These are phyloP conservation scores for Laticauda laticaudata DNA, from an alignment of 2,113 vertebrate genomes.

Conservation along the genomic window DNA sequence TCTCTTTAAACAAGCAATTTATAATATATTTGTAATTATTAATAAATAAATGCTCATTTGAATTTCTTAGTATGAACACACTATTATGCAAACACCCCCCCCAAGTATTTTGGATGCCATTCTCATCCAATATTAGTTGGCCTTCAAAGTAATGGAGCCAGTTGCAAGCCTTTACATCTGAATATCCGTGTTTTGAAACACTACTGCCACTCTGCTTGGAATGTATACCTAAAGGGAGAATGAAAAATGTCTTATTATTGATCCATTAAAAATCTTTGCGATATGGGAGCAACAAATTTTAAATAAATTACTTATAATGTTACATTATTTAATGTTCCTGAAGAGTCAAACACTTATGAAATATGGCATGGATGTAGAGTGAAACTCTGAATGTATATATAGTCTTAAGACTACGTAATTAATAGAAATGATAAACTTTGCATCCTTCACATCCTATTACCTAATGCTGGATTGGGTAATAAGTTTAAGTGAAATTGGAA, in stretches of 20 bases:
- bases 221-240: slow-evolving; percentile 74
- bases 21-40: slow-evolving; percentile 54
- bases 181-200: slow-evolving; percentile 71
- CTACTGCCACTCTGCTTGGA: slow-evolving; percentile 78
- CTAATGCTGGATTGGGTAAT: not conserved
- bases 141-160: slow-evolving; percentile 18
- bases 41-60: slow-evolving; percentile 53
- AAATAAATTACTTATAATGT: not conserved
- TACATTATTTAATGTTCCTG: not conserved
- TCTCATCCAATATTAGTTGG: slow-evolving; percentile 48
- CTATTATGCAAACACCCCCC: slow-evolving; percentile 31
- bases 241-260: not conserved
- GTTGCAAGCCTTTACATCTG: slow-evolving; percentile 59
- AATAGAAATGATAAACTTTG: not conserved
- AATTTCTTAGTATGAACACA: slow-evolving; percentile 53
- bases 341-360: not conserved
- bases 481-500: slow-evolving; percentile 41
- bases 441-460: not conserved
- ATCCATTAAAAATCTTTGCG: not conserved
- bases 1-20: slow-evolving; percentile 42
- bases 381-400: not conserved
- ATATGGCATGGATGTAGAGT: slow-evolving; percentile 2
- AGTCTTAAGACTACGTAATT: not conserved
- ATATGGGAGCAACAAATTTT: not conserved
- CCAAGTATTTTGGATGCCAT: slow-evolving; percentile 31